Base-by-base conservation (phyloP, 1,140 invertebrate species). In the Drosophila navojoa region DNA sequence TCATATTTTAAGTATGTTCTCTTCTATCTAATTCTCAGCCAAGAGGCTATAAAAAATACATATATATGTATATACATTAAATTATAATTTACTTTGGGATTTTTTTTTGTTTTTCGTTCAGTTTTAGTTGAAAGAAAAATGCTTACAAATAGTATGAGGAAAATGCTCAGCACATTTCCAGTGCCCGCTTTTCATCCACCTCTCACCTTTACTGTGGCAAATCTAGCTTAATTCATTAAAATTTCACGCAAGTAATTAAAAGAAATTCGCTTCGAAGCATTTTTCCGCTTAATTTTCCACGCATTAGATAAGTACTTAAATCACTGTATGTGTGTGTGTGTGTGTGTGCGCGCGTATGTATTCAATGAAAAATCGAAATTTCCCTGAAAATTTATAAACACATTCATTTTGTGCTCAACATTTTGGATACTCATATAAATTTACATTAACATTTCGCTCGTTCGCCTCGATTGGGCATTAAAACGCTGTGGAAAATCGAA, bases 361-460 rank as follows among this genome's bases (percentile, higher is more conserved):
- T 35, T 61, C 58, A 49, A 49, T 35, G 44, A 49, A 35, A 61
- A 61, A 32, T 45, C 72, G 71, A 60, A 76, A 73, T 77, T 80
- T 55, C 68, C 80, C 77, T 69, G n/a, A 44, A 4, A 29, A 79
- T 79, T 76, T 87, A 54, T 68, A 68, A 76, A 61, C 63, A 78
- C 64, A 73, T 84, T 84, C 76, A 79, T 84, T 68, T 66, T 74
- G 25, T 77, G 70, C 62, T 79, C 74, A 71, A 69, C 82, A 77
- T 77, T 77, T 87, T 82, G 77, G 77, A 84, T 89, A 79, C 73
- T 67, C 79, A 82, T 84, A 82, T 82, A 87, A 89, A 87, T 89
- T 87, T 79, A 82, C 77, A 89, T 87, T 89, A 87, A 82, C 76
- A 87, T 87, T 86, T 86, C 53, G n/a, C 59, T 62, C 35, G 13